Evolutionary conservation across 2,113 vertebrate genomes (phyloP), one percentile per base, ranked within the genome.

Genomic region (Lynx canadensis): DNA sequence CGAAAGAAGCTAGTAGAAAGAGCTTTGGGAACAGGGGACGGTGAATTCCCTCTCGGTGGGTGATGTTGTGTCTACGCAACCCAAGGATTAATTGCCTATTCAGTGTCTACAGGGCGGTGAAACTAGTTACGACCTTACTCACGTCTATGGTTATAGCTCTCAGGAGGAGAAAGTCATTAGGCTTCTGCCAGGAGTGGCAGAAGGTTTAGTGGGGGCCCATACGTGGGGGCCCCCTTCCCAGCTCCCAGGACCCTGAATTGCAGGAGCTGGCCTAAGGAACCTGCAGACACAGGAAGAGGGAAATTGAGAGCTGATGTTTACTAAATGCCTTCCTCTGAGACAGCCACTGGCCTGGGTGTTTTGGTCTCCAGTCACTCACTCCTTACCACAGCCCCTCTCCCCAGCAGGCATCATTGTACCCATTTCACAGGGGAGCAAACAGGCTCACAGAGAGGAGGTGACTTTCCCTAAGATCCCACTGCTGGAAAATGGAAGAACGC

Each of bases 41-140:
- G 5, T n/a, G 31, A 66, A 73, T 27, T 45, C 52, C 86, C 19
- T 19, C 79, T 69, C 3, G 1, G 71, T 65, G 73, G 83, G 66
- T n/a, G 84, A 65, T 57, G 65, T 50, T 86, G 74, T 88, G 89
- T 95, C 83, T 48, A 66, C 33, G 38, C 74, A 41, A 66, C 52
- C 78, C 45, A 81, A 93, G 85, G 45, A 82, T 57, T 48, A 55
- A 93, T 89, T 84, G 82, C 45, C 68, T 90, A 11, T 71, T 94
- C 80, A 10, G 80, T 78, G 65, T 65, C 74, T 41, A 78, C 69
- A 52, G 73, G 81, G 68, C 71, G 31, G 79, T 21, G 18, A 93
- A 63, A 83, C 55, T 83, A 81, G 55, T 73, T 80, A 41, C 57
- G 21, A 29, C 36, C 48, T 31, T 2, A 2, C n/a, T 83, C 41